These are phyloP conservation scores for Thaleichthys pacificus DNA, from an alignment of 2,797 vertebrate species.

Conservation along the genomic window DNA sequence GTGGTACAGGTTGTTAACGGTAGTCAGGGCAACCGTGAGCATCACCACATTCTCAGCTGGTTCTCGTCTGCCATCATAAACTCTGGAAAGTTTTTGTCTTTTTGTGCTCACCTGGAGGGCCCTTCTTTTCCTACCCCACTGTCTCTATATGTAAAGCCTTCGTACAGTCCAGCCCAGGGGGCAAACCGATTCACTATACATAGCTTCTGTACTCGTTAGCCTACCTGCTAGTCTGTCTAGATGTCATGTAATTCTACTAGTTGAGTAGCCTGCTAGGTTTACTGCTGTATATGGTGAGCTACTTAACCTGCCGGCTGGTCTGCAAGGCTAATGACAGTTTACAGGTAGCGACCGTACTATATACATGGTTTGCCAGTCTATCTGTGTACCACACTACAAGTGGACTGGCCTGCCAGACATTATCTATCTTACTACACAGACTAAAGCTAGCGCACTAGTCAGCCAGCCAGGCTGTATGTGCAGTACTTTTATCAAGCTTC, in stretches of 20 bases:
- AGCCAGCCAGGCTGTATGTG: not conserved
- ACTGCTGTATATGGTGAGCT: too few relatives aligned
- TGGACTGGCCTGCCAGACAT: too few relatives aligned
- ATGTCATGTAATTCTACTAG: too few relatives aligned
- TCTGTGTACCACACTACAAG: too few relatives aligned
- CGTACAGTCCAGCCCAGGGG: not conserved
- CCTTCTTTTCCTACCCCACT: not conserved
- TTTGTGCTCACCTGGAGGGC: not conserved
- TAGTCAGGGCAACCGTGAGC: conserved; percentile 15
- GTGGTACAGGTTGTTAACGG: conserved; percentile 15
- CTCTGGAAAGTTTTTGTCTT: not conserved
- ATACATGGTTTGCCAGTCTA: too few relatives aligned
- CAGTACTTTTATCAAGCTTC: not conserved
- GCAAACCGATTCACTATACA: not conserved
- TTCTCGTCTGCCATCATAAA: conserved; percentile 1
- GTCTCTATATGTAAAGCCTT: not conserved
- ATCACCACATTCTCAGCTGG: conserved; percentile 8
- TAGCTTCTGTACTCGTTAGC: not conserved
- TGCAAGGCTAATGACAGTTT: too few relatives aligned
- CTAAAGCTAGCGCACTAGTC: not conserved
- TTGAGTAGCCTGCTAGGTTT: too few relatives aligned
- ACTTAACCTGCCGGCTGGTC: too few relatives aligned
- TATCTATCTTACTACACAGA: not conserved
- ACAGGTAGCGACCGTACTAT: too few relatives aligned
- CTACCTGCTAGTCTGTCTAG: not conserved